Percentiles rank a stretch among this genome's conserved stretches.
Evolutionary conservation across 1,140 invertebrate genomes (phyloP).

Genomic region (Hypothenemus hampei): DNA sequence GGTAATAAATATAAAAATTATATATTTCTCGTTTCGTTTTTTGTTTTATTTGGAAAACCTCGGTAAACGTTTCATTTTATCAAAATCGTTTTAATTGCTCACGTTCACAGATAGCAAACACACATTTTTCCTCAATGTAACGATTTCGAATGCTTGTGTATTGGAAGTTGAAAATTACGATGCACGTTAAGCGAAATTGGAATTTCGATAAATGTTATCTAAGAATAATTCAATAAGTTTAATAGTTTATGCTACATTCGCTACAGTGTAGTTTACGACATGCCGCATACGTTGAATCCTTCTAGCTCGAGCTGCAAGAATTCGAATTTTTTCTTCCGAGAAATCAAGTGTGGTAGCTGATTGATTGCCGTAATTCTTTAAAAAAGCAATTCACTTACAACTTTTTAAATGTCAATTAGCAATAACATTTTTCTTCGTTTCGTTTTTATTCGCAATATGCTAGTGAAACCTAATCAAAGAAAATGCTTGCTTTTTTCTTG

Average conservation of each 20-base stretch:
- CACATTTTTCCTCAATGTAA: constrained; percentile 1
- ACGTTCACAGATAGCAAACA: constrained; percentile 15
- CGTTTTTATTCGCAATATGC: neutral
- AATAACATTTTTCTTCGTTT: neutral
- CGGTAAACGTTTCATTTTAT: constrained; percentile 11
- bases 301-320: neutral
- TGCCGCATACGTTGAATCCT: neutral
- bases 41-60: constrained; percentile 1
- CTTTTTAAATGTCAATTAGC: constrained; percentile 3
- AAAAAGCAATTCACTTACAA: constrained; percentile 4
- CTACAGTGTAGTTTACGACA: neutral
- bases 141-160: too few relatives aligned
- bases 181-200: too few relatives aligned
- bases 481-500: neutral
- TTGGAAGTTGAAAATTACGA: too few relatives aligned
- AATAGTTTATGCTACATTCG: neutral
- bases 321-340: constrained; percentile 2
- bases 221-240: neutral
- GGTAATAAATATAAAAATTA: constrained; percentile 7
- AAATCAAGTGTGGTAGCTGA: constrained; percentile 5
- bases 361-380: constrained; percentile 6
- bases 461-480: neutral
- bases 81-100: constrained; percentile 12
- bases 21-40: constrained; percentile 6
- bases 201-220: too few relatives aligned